phyloP scores from a whole-genome alignment of 2,888 invertebrate species.

The Parnassius orleans region DNA sequence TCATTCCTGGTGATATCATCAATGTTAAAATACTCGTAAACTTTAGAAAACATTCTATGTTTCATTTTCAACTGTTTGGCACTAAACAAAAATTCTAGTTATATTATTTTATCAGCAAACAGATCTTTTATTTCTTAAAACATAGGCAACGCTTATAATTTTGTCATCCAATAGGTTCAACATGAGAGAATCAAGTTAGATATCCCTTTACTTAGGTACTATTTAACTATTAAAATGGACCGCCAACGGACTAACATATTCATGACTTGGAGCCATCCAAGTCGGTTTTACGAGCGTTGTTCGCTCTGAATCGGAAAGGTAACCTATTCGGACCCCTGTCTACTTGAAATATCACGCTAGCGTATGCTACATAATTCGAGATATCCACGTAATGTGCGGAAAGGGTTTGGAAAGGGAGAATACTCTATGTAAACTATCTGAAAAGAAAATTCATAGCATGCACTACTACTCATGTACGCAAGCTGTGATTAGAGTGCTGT shows the following conservation, averaged over 20 bases:
- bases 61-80: background rate
- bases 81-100: background rate
- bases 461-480: too few relatives aligned
- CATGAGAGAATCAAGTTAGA: slow-evolving; percentile 38
- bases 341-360: slow-evolving; percentile 59
- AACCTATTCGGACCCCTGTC: slow-evolving; percentile 59
- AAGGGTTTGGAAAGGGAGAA: slow-evolving; percentile 15
- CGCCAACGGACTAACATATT: slow-evolving; percentile 67
- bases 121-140: too few relatives aligned
- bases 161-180: slow-evolving; percentile 33
- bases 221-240: slow-evolving; percentile 74
- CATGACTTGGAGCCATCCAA: slow-evolving; percentile 71
- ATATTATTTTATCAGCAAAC: background rate
- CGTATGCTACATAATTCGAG: slow-evolving; percentile 59
- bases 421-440: slow-evolving; percentile 1
- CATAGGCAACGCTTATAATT: background rate
- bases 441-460: background rate
- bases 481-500: too few relatives aligned
- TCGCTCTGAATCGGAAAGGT: slow-evolving; percentile 71
- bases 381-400: slow-evolving; percentile 44
- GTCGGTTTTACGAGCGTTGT: slow-evolving; percentile 70
- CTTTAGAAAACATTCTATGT: too few relatives aligned
- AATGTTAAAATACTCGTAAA: too few relatives aligned
- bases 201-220: slow-evolving; percentile 46
- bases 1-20: too few relatives aligned